Conservation (phyloP, 2,797 vertebrate species). For the Holocentrus rufus region DNA sequence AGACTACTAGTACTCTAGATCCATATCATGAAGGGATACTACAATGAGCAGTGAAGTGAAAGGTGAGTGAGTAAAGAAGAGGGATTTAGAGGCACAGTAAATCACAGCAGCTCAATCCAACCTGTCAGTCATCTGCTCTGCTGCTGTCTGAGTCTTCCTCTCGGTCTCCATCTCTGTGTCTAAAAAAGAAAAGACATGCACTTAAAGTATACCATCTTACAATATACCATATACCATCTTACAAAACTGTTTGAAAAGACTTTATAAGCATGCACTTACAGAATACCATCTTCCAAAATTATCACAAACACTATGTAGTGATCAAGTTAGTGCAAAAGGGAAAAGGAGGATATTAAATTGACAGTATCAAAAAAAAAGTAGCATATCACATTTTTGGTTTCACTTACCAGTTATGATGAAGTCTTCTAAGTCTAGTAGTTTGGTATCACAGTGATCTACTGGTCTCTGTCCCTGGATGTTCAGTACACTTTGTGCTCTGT, state of each 20-base stretch:
- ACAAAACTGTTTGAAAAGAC: not conserved
- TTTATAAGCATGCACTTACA: not conserved
- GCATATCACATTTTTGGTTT: not conserved
- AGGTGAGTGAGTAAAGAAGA: not conserved
- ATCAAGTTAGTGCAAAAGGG: not conserved
- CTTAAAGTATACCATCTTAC: too few relatives aligned
- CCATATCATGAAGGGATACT: too few relatives aligned
- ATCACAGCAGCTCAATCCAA: conserved; percentile 55
- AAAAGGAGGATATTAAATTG: not conserved
- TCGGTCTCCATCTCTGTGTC: conserved; percentile 69
- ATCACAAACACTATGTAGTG: not conserved
- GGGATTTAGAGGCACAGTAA: conserved; percentile 7
- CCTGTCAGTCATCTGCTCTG: conserved; percentile 62
- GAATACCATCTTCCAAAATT: not conserved
- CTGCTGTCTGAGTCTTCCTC: conserved; percentile 50
- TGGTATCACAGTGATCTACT: not conserved
- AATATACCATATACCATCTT: too few relatives aligned
- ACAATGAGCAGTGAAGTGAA: not conserved
- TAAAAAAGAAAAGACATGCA: conserved; percentile 3
- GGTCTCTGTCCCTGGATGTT: conserved; percentile 29
- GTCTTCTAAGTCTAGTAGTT: not conserved
- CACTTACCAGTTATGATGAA: conserved; percentile 62
- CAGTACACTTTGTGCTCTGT: conserved; percentile 33
- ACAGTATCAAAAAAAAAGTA: not conserved
- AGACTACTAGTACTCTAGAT: not conserved